Evolutionary conservation across 2,797 vertebrate species (phyloP).

Genomic region (Valencia hispanica): DNA sequence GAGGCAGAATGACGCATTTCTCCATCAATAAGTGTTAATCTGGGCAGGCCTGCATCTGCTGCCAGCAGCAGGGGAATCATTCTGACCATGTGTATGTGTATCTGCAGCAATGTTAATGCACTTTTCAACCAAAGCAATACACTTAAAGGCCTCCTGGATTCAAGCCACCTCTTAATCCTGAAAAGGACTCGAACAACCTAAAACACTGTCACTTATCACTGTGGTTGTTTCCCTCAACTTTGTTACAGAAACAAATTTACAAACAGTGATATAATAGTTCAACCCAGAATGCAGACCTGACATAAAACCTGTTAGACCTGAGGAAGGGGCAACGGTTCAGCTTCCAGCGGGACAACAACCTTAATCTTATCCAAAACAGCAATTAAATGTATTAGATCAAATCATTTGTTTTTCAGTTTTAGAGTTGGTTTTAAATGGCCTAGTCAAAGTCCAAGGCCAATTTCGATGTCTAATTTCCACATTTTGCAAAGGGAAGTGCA

Average conservation of each 20-base stretch:
- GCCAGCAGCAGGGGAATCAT: conserved; percentile 49
- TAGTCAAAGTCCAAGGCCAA: background rate
- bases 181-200: conserved; percentile 12
- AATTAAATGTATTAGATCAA: background rate
- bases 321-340: background rate
- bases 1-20: conserved; percentile 63
- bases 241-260: background rate
- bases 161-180: conserved; percentile 15
- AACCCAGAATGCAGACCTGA: background rate
- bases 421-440: background rate
- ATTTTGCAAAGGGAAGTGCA: background rate
- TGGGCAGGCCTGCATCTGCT: conserved; percentile 59
- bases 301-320: background rate
- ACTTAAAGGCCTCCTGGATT: conserved; percentile 33
- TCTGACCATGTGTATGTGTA: conserved; percentile 16
- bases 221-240: background rate
- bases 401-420: background rate
- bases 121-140: conserved; percentile 30
- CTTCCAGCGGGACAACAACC: background rate
- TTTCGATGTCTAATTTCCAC: background rate
- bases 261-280: background rate
- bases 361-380: background rate
- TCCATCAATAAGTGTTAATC: conserved; percentile 69
- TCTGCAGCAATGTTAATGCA: conserved; percentile 17
- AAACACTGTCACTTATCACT: conserved; percentile 6